phyloP scores from a whole-genome alignment of 2,797 vertebrate genomes.

The Diglossa cyanea region DNA sequence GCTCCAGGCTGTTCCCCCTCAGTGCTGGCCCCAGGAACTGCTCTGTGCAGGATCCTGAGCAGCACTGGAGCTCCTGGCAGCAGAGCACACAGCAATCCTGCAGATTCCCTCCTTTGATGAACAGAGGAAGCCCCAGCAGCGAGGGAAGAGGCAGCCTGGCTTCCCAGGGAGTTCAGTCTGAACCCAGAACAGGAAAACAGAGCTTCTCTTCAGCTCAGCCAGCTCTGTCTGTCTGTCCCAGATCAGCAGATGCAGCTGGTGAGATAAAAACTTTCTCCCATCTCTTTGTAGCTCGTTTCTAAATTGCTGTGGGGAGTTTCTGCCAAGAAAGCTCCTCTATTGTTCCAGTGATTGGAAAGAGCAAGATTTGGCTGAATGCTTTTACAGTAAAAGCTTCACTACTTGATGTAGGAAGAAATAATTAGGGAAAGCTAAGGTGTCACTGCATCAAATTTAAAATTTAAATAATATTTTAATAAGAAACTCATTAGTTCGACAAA shows the following conservation, averaged over 20 bases:
- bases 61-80: not conserved
- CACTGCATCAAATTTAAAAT: not conserved
- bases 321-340: not conserved
- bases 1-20: not conserved
- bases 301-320: not conserved
- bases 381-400: not conserved
- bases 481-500: not conserved
- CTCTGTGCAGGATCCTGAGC: not conserved
- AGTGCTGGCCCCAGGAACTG: not conserved
- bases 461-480: conserved; percentile 59
- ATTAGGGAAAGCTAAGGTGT: not conserved
- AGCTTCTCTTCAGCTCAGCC: not conserved
- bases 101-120: not conserved
- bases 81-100: not conserved
- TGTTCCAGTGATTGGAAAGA: not conserved
- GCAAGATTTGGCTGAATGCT: not conserved
- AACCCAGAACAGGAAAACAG: not conserved
- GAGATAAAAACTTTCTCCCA: not conserved
- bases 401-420: not conserved
- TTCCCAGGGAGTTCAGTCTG: not conserved
- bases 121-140: not conserved
- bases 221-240: not conserved
- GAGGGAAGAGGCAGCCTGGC: not conserved
- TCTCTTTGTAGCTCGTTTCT: not conserved
- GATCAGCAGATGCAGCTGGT: not conserved